Conservation (phyloP, 2,113 vertebrate species). For the Chionis minor region DNA sequence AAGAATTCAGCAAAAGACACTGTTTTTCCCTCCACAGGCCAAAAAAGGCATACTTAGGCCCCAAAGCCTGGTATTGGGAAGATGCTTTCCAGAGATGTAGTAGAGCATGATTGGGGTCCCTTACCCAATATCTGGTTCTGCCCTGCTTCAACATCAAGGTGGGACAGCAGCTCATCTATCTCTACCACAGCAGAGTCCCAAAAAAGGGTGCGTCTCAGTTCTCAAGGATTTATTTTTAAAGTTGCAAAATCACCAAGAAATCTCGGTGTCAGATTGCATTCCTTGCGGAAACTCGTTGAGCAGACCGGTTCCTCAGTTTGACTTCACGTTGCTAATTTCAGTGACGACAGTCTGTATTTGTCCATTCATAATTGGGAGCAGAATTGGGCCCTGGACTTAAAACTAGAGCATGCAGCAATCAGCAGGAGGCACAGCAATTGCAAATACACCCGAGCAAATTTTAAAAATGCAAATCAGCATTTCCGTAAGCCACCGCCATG, state of each 20-base stretch:
- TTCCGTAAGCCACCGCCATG: constrained; percentile 24
- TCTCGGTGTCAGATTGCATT: background rate
- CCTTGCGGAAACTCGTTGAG: background rate
- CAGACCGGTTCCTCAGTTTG: background rate
- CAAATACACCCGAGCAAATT: background rate
- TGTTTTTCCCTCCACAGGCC: background rate
- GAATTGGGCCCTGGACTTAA: background rate
- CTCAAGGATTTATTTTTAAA: background rate
- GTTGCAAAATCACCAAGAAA: background rate
- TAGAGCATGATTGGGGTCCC: background rate
- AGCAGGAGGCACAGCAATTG: background rate
- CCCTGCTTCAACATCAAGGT: background rate
- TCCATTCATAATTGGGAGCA: background rate
- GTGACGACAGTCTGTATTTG: background rate
- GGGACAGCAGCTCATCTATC: background rate
- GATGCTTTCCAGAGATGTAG: background rate
- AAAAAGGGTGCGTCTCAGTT: background rate
- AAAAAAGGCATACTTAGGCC: background rate
- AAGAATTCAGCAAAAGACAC: background rate
- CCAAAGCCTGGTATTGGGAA: background rate
- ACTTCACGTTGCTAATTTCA: background rate
- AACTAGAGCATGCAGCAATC: background rate
- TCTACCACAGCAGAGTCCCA: background rate
- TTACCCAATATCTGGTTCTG: background rate
- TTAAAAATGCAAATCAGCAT: constrained; percentile 63